Base-by-base conservation (phyloP, 2,888 invertebrate species). In the Clostera curtula region DNA sequence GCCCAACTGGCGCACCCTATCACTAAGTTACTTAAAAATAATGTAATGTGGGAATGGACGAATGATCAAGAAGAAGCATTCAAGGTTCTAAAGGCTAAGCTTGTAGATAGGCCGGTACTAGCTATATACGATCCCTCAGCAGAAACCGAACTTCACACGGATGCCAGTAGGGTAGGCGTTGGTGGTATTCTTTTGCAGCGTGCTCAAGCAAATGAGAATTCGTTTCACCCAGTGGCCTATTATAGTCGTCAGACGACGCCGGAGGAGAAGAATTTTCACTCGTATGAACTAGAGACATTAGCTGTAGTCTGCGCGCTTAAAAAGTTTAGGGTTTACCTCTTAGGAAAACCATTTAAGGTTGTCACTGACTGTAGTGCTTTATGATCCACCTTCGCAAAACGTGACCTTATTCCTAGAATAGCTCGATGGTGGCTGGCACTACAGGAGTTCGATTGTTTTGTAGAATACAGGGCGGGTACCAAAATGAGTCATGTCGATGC, bases 241-340 rank as follows among this genome's bases (percentile, higher is more conserved):
- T 47, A 31, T 12, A 47, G 43, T 13, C 18, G 42, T 1, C 31
- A 44, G 23, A 49, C 38, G 0, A 26, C 43, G 3, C 30, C 33
- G 1, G 41, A 43, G 5, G 47, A 49, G 26, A 23, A n/a, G 3
- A 29, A 40, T 8, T 37, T 38, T 15, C 43, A 44, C 15, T 28
- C 43, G 0, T 49, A 34, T 14, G 47, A 49, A 14, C 19, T 51
- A 2, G 45, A 49, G 19, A 40, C 45, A 1, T 15, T 49, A 4
- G 46, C 44, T 0, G 36, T 49, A 2, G 27, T 44, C 0, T 18
- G 24, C 2, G 27, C 43, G 0, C 19, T 40, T 6, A 34, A 29
- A 5, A 34, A 35, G 7, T 43, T 43, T 22, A 13, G 42, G 3
- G 34, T 36, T 1, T 48, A 41, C 12, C 10, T 48, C 1, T 13